Conservation (phyloP, 2,888 invertebrate species). For the Euspilapteryx auroguttella region DNA sequence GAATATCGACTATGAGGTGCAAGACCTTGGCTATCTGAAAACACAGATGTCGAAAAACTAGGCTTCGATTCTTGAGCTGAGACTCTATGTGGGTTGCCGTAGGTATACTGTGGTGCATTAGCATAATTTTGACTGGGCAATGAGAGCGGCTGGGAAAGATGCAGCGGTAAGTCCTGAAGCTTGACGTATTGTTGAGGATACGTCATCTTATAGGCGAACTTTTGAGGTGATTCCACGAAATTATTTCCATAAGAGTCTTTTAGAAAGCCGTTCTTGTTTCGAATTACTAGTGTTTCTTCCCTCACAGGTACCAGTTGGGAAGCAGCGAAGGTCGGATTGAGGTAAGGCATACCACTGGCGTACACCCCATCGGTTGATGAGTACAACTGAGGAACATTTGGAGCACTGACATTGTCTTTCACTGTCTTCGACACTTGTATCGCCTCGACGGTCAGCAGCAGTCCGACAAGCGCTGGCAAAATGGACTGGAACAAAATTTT, state of each 20-base stretch:
- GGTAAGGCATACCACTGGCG: slow-evolving; percentile 36
- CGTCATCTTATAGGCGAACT: slow-evolving; percentile 25
- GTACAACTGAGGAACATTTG: slow-evolving; percentile 32
- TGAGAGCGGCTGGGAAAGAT: slow-evolving; percentile 36
- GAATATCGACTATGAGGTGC: too few species aligned
- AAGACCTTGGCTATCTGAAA: too few species aligned
- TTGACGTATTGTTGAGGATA: slow-evolving; percentile 40
- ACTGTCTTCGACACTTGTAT: too few species aligned
- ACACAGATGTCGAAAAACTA: too few species aligned
- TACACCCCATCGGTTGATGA: slow-evolving; percentile 29
- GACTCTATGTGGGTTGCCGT: too few species aligned
- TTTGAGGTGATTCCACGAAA: slow-evolving; percentile 28
- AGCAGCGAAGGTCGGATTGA: slow-evolving; percentile 22
- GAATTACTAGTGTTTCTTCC: slow-evolving; percentile 18
- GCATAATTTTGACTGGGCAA: slow-evolving; percentile 15
- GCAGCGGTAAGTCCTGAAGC: slow-evolving; percentile 38
- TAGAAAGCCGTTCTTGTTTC: slow-evolving; percentile 25
- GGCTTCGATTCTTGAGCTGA: too few species aligned
- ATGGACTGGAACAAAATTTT: too few species aligned
- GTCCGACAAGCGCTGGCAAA: too few species aligned
- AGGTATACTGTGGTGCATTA: background rate
- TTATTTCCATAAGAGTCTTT: slow-evolving; percentile 48
- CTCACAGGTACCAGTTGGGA: slow-evolving; percentile 26
- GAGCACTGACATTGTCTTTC: slow-evolving; percentile 30
- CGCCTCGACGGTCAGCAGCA: too few species aligned